Base-by-base conservation (phyloP, 2,113 vertebrate species). In the Acanthisitta chloris region DNA sequence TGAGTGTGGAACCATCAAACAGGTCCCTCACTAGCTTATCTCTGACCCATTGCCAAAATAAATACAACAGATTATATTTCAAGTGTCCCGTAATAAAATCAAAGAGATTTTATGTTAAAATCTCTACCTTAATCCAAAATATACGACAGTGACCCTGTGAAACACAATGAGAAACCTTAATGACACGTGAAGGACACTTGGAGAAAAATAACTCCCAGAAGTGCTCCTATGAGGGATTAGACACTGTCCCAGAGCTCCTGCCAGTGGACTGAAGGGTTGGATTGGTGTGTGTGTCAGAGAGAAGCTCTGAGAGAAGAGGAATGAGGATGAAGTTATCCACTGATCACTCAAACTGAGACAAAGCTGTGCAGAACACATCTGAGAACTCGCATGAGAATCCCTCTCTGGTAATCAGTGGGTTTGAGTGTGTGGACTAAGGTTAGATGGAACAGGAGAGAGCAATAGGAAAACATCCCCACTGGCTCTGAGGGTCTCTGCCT, bases 51-150 rank as follows among this genome's bases (percentile, higher is more conserved):
- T 91, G 57, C 40, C 57, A 85, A 71, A 82, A 91, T 89, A 94
- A 87, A 92, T 88, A 85, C 1, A 87, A 71, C 54, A 54, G 62
- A 81, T 28, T 38, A 43, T 19, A 67, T 49, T 84, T 86, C 38
- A 82, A 70, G 28, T 23, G 29, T 69, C 55, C 36, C 52, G 12
- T 51, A 33, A 62, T 38, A 95, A 90, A 88, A 84, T 29, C 13
- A 78, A 74, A 85, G 64, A 14, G 10, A 42, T 48, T 80, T 87
- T 88, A 93, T 86, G 80, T 69, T 88, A 86, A 82, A 82, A 45
- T 26, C 2, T 76, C 48, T 40, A 40, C 54, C 9, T 23, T 79
- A 81, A 90, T 58, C 33, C 24, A 78, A 93, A 88, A 83, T 31
- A 82, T 36, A 88, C 74, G 86, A 52, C 42, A 78, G 62, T 57